phyloP scores from a whole-genome alignment of 2,888 invertebrate genomes.

The Pseudococcus longispinus region DNA sequence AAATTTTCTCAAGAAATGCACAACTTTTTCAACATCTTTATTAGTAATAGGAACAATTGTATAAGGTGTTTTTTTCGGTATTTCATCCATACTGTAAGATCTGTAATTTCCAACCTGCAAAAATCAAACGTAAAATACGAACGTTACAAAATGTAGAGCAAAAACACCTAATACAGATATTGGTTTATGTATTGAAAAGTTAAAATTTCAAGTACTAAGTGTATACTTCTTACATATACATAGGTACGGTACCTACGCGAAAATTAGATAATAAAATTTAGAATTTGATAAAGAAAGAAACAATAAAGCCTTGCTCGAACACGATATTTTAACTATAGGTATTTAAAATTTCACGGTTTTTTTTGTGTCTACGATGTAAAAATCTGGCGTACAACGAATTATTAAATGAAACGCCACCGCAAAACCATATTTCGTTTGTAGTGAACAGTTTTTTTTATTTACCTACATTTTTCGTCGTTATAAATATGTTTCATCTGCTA shows the following conservation, averaged over 20 bases:
- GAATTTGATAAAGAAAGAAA: neutral
- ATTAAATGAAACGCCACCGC: neutral
- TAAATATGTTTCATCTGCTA: neutral
- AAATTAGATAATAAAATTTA: neutral
- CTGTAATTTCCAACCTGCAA: constrained; percentile 39
- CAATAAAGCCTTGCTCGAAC: neutral
- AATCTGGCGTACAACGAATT: neutral
- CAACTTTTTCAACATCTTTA: constrained; percentile 67
- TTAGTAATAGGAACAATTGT: constrained; percentile 64
- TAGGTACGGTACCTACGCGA: neutral
- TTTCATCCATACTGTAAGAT: constrained; percentile 46
- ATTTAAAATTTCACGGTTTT: constrained; percentile 3
- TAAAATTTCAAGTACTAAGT: neutral
- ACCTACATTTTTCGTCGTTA: neutral
- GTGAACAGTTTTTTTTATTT: constrained; percentile 5
- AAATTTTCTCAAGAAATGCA: constrained; percentile 69
- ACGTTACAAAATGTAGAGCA: neutral
- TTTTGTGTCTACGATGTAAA: neutral
- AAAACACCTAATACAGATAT: neutral
- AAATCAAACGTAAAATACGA: neutral
- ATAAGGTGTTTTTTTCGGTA: constrained; percentile 60
- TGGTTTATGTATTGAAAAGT: neutral
- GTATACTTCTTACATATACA: neutral
- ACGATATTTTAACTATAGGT: neutral
- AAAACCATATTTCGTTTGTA: neutral